These are phyloP conservation scores for Solenodon paradoxus DNA, from an alignment of 2,113 vertebrate species.

Conservation along the genomic window DNA sequence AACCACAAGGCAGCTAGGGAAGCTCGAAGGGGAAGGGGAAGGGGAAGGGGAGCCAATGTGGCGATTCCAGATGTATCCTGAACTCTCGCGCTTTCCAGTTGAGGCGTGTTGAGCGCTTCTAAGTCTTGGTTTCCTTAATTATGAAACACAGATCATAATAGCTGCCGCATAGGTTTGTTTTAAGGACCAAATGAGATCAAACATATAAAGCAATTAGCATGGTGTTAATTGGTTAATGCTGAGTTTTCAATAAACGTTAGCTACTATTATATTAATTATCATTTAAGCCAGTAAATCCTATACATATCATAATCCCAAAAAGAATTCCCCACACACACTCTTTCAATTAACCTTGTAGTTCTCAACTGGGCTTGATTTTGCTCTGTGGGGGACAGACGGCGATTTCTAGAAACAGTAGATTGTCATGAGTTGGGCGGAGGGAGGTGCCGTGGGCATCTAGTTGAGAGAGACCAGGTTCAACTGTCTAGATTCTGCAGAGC, in stretches of 20 bases:
- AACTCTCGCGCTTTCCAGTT: not conserved
- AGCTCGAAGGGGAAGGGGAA: not conserved
- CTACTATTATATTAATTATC: slow-evolving; percentile 35
- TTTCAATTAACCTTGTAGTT: not conserved
- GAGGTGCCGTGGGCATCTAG: not conserved
- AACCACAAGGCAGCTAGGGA: not conserved
- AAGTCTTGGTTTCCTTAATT: slow-evolving; percentile 15
- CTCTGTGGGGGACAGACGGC: not conserved
- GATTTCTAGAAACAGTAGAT: not conserved
- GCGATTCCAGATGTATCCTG: not conserved
- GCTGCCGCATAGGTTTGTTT: not conserved
- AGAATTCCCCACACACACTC: not conserved
- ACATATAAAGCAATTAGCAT: not conserved
- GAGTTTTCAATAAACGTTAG: not conserved
- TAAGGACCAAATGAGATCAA: slow-evolving; percentile 38
- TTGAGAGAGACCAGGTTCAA: not conserved
- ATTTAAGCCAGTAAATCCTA: not conserved
- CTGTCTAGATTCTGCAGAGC: not conserved
- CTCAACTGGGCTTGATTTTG: not conserved
- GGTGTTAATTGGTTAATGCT: slow-evolving; percentile 2
- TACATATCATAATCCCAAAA: not conserved
- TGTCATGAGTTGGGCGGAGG: not conserved
- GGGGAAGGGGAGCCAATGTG: too few species aligned
- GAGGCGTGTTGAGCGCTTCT: not conserved
- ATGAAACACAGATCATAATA: not conserved